These are phyloP conservation scores for Hirtodrosophila trivittata DNA, from an alignment of 2,888 invertebrate species.

Conservation along the genomic window DNA sequence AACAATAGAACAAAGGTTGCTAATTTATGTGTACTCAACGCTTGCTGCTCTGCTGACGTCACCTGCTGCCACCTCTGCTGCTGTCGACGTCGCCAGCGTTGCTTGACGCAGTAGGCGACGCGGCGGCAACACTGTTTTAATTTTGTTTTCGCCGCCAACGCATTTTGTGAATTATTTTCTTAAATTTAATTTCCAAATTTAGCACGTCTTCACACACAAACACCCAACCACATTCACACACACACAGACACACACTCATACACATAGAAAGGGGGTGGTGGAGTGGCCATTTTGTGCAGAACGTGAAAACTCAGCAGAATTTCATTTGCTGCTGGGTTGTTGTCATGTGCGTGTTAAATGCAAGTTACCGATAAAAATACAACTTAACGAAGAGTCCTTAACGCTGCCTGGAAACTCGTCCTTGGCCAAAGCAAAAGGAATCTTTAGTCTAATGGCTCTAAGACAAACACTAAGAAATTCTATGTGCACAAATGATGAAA, in stretches of 20 bases:
- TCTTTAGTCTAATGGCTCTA: slow-evolving; percentile 1
- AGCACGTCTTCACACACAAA: slow-evolving; percentile 53
- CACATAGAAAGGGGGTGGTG: slow-evolving; percentile 6
- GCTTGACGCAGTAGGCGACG: slow-evolving; percentile 37
- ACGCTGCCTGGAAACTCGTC: no score
- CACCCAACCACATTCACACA: neutral
- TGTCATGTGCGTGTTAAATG: slow-evolving; percentile 71
- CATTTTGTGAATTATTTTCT: slow-evolving; percentile 45
- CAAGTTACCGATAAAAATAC: slow-evolving; percentile 62
- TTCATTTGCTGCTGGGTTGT: slow-evolving; percentile 30
- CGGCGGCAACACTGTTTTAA: slow-evolving; percentile 15
- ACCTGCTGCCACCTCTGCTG: slow-evolving; percentile 28
- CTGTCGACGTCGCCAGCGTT: no score
- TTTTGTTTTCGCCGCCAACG: slow-evolving; percentile 17
- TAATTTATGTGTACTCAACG: slow-evolving; percentile 45
- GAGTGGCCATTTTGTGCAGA: slow-evolving; percentile 35
- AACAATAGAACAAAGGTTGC: slow-evolving; percentile 33
- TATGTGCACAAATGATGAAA: slow-evolving; percentile 7
- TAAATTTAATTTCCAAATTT: slow-evolving; percentile 74
- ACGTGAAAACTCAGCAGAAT: slow-evolving; percentile 15
- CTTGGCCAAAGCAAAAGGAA: slow-evolving; percentile 16
- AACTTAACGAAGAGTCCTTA: slow-evolving; percentile 18
- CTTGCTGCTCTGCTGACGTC: slow-evolving; percentile 43
- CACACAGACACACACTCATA: neutral
- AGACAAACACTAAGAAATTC: slow-evolving; percentile 4